Percentiles rank a stretch among this genome's conserved stretches.
Conservation (phyloP, 2,797 vertebrate genomes). For the Myioborus melanocephalus region DNA sequence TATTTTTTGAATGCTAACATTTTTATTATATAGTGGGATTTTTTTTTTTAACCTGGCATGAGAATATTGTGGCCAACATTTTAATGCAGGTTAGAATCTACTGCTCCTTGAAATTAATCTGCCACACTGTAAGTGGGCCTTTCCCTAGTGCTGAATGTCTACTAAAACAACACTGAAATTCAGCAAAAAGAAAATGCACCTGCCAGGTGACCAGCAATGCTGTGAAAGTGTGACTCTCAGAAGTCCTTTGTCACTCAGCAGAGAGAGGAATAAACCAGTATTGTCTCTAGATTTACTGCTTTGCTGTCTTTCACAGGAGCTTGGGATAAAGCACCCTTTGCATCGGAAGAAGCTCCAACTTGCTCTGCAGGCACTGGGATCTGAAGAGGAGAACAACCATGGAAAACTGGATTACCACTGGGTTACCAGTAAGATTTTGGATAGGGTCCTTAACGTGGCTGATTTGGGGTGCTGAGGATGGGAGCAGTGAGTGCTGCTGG, state of each 20-base stretch:
- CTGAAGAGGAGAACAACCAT: conserved; percentile 93
- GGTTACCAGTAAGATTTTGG: conserved; percentile 90
- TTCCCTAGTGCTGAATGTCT: not conserved
- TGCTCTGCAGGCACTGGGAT: conserved; percentile 92
- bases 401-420: conserved; percentile 96
- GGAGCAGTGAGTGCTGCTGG: not conserved
- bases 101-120: not conserved
- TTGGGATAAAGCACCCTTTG: conserved; percentile 91
- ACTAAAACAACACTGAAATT: not conserved
- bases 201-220: not conserved
- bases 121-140: not conserved
- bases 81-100: not conserved
- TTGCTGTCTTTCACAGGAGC: conserved; percentile 80
- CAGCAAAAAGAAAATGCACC: not conserved
- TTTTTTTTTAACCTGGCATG: not conserved
- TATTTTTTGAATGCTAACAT: not conserved
- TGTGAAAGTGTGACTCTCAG: not conserved
- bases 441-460: not conserved
- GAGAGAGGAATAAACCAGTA: not conserved
- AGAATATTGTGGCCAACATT: not conserved
- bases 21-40: not conserved
- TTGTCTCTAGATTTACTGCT: not conserved
- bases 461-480: not conserved
- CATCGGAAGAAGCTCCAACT: conserved; percentile 97
- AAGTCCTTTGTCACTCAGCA: not conserved